These are phyloP conservation scores for Conus betulinus DNA, from an alignment of 1,140 invertebrate genomes.

Conservation along the genomic window DNA sequence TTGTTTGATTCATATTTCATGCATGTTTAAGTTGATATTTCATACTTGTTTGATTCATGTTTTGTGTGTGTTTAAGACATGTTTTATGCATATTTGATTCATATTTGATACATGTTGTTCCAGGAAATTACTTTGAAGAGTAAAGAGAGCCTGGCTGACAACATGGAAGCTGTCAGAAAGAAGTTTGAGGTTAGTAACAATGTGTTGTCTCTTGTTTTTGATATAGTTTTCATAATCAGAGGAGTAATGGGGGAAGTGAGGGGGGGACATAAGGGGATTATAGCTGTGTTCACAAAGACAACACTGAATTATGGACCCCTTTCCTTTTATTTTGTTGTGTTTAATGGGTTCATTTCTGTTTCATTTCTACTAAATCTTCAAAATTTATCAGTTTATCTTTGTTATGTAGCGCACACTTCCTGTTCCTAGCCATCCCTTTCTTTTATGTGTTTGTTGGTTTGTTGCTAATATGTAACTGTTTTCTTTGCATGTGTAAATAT, in stretches of 20 bases:
- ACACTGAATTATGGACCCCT: no score
- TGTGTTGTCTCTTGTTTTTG: background rate
- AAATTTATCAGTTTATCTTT: background rate
- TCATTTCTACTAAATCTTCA: background rate
- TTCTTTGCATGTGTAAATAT: no score
- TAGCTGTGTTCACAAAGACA: no score
- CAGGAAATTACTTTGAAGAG: conserved; percentile 88
- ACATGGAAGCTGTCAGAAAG: conserved; percentile 94
- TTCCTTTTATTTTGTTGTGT: background rate
- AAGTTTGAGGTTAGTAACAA: conserved; percentile 89
- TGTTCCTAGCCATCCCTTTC: background rate
- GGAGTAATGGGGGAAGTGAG: background rate
- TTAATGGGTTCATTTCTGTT: background rate
- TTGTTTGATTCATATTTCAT: no score
- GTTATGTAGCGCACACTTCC: background rate
- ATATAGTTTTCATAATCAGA: background rate
- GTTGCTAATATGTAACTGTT: no score
- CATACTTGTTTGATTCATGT: no score
- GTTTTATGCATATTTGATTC: background rate
- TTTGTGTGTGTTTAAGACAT: no score
- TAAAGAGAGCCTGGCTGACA: conserved; percentile 88
- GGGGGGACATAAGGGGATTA: background rate
- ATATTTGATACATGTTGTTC: background rate
- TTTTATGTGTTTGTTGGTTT: background rate
- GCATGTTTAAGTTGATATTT: no score